These are phyloP conservation scores for Hucho hucho DNA, from an alignment of 2,113 vertebrate species.

Conservation along the genomic window DNA sequence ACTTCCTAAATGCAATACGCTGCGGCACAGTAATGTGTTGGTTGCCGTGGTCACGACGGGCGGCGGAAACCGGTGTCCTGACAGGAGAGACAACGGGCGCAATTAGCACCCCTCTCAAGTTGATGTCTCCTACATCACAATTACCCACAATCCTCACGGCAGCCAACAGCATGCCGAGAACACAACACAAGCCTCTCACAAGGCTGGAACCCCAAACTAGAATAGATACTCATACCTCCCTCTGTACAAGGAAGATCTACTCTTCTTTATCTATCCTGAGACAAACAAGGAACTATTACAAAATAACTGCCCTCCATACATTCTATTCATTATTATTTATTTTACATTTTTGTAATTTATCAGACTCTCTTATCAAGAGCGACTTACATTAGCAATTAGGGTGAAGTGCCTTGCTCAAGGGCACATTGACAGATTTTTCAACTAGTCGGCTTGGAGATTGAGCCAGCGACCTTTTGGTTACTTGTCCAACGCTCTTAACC, in stretches of 20 bases:
- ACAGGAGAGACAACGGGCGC: background rate
- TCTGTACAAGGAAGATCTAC: background rate
- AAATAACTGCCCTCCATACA: too few species aligned
- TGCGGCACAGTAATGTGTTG: conserved; percentile 45
- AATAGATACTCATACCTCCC: too few species aligned
- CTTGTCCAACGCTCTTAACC: too few species aligned
- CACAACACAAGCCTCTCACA: background rate
- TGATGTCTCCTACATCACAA: conserved; percentile 26
- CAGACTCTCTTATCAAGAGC: too few species aligned
- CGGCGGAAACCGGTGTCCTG: conserved; percentile 42
- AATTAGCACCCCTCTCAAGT: conserved; percentile 30
- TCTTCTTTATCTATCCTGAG: background rate
- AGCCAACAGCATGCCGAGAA: background rate
- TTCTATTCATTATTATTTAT: too few species aligned
- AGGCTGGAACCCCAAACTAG: background rate
- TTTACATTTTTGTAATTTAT: too few species aligned
- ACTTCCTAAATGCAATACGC: conserved; percentile 68
- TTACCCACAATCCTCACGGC: conserved; percentile 14
- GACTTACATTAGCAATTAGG: too few species aligned
- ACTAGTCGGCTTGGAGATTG: too few species aligned
- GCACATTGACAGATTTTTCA: too few species aligned
- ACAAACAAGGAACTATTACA: too few species aligned
- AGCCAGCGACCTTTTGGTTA: too few species aligned
- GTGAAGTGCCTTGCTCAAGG: too few species aligned
- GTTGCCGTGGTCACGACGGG: conserved; percentile 59